Evolutionary conservation across 2,888 invertebrate genomes (phyloP), one percentile per base, ranked within the genome.

Genomic region (Aphodius granarius): DNA sequence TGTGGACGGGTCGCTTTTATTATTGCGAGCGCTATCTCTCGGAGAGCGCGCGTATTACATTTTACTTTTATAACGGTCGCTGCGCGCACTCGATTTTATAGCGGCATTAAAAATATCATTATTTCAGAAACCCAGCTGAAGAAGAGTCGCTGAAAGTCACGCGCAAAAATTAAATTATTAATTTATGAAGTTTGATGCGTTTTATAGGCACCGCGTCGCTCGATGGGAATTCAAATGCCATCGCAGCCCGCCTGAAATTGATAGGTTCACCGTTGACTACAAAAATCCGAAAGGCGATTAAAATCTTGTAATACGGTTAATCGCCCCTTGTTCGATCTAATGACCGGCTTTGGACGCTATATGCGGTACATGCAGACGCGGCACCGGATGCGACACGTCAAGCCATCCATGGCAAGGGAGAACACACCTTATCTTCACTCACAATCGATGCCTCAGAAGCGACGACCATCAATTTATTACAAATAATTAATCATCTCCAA

Each of bases 1-100:
- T 83, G 83, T 83, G 83, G 83, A 83, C 83, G 84, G 78, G 78
- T 80, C 79, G 79, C 79, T 75, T 78, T 78, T 73, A 72, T 66
- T 23, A 72, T 75, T 75, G 66, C 72, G 72, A 72, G 72, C 72
- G 75, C 72, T 76, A 76, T 76, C 70, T 76, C 71, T 73, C 73
- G 63, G 43, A 9, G 43, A 43, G 70, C 71, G 21, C 73, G 21
- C 73, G 66, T 73, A 70, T 71, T 76, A 71, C 76, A 71, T 70
- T 73, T 72, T 73, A 71, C 66, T 76, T 76, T 76, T 73, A 73
- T 76, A 73, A 73, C 76, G 73, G 76, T 76, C 72, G 68, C 70
- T 70, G 71, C 72, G 75, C 68, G 72, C 68, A 63, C 62, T 75
- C 74, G 75, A 75, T 75, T 75, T 75, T 75, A 75, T 75, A 66